phyloP scores from a whole-genome alignment of 2,113 vertebrate genomes.

The Setophaga kirtlandii region DNA sequence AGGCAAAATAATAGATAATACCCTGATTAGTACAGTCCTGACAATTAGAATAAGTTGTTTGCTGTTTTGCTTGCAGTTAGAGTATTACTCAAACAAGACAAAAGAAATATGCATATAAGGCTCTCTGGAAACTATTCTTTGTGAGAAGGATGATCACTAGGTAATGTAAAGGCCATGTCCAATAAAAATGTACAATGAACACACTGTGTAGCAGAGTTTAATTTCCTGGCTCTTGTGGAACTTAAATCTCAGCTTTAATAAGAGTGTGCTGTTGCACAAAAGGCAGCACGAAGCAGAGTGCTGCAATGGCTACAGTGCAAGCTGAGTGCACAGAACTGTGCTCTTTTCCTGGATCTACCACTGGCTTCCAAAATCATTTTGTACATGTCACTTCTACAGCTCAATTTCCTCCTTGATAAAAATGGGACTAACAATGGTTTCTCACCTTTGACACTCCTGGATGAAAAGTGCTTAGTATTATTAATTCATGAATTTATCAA shows the following conservation, averaged over 20 bases:
- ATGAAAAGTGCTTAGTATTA: constrained; percentile 35
- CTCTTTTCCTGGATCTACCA: not conserved
- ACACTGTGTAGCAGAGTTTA: constrained; percentile 4
- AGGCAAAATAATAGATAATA: not conserved
- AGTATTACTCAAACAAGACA: not conserved
- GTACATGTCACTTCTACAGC: not conserved
- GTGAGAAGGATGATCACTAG: not conserved
- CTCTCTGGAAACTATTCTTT: not conserved
- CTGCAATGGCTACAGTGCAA: not conserved
- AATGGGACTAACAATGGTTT: constrained; percentile 14
- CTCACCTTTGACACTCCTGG: constrained; percentile 33
- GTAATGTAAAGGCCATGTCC: not conserved
- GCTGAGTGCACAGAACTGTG: not conserved
- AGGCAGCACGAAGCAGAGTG: not conserved
- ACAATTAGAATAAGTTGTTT: not conserved
- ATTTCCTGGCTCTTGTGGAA: constrained; percentile 32
- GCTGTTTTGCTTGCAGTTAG: not conserved
- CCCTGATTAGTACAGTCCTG: not conserved
- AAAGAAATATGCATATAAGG: not conserved
- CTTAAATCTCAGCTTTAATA: constrained; percentile 19
- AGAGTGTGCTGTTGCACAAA: not conserved
- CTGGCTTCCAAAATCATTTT: not conserved
- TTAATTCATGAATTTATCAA: constrained; percentile 52
- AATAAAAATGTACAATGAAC: constrained; percentile 30
- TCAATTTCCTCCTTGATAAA: constrained; percentile 47